Conservation (phyloP, 2,888 invertebrate genomes). For the Leptothorax acervorum region DNA sequence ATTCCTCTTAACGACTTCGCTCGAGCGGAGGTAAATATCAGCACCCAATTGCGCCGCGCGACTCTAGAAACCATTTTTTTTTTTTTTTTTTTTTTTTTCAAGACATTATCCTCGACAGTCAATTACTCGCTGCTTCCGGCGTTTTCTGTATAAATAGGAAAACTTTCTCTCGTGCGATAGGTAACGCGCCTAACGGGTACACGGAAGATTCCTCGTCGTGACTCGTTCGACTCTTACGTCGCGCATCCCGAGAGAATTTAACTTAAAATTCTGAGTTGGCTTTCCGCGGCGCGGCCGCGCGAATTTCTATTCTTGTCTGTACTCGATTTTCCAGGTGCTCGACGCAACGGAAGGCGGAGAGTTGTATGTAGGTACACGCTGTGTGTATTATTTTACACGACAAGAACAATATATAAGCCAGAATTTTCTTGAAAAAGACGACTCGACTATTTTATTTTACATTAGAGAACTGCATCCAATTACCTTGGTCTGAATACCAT, state of each 20-base stretch:
- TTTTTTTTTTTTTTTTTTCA: not conserved
- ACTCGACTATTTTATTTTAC: not conserved
- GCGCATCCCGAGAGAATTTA: slow-evolving; percentile 21
- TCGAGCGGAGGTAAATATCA: not conserved
- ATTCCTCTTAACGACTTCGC: not conserved
- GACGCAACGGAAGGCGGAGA: not conserved
- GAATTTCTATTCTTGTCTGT: slow-evolving; percentile 30
- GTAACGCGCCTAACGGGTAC: slow-evolving; percentile 33
- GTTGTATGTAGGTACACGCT: not conserved
- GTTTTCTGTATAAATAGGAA: slow-evolving; percentile 65
- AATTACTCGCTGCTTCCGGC: slow-evolving; percentile 40
- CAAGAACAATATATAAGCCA: not conserved
- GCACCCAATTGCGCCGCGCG: slow-evolving; percentile 9
- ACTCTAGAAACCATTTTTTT: slow-evolving; percentile 1
- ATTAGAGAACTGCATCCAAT: not conserved
- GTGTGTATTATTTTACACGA: not conserved
- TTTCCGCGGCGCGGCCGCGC: not conserved
- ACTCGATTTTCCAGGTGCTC: slow-evolving; percentile 28
- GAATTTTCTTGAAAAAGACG: not conserved
- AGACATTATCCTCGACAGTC: slow-evolving; percentile 39
- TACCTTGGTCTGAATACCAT: not conserved
- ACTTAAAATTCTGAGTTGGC: slow-evolving; percentile 6
- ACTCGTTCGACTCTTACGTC: slow-evolving; percentile 39
- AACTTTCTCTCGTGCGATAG: slow-evolving; percentile 66
- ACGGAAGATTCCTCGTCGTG: slow-evolving; percentile 32